Conservation (phyloP, 2,113 vertebrate genomes). For the Colius striatus region DNA sequence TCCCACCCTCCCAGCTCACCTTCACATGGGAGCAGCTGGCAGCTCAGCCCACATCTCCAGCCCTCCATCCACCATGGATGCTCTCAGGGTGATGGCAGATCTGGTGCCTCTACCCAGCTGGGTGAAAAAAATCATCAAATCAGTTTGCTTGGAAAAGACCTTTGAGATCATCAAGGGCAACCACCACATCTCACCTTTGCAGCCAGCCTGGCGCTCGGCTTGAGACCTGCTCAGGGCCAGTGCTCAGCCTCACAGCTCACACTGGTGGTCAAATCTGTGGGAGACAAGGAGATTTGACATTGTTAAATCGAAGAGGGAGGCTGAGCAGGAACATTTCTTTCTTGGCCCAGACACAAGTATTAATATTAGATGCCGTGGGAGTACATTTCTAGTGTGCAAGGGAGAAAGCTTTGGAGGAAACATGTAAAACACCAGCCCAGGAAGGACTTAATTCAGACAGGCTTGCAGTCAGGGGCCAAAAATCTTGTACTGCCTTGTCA, state of each 20-base stretch:
- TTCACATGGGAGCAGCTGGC: background rate
- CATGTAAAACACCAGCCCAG: background rate
- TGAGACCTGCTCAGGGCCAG: background rate
- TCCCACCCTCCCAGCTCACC: background rate
- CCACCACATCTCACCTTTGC: background rate
- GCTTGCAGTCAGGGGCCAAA: background rate
- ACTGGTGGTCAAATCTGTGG: background rate
- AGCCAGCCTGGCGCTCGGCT: background rate
- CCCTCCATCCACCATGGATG: fast-evolving
- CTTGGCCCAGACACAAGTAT: slow-evolving; percentile 33
- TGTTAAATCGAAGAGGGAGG: background rate
- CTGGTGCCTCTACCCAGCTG: too few species aligned
- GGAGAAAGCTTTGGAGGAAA: slow-evolving; percentile 2
- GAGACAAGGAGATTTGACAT: background rate
- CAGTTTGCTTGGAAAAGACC: too few species aligned
- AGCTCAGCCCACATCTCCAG: background rate
- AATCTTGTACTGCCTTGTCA: background rate
- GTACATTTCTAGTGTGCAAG: background rate
- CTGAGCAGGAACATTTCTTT: background rate
- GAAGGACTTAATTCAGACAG: background rate
- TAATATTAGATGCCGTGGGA: slow-evolving; percentile 51
- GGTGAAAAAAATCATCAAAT: background rate
- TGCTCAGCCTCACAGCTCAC: background rate
- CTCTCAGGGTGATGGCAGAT: background rate
- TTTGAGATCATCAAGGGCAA: too few species aligned